Evolutionary conservation across 2,797 vertebrate species (phyloP).

Genomic region (Sebastolobus altivelis): DNA sequence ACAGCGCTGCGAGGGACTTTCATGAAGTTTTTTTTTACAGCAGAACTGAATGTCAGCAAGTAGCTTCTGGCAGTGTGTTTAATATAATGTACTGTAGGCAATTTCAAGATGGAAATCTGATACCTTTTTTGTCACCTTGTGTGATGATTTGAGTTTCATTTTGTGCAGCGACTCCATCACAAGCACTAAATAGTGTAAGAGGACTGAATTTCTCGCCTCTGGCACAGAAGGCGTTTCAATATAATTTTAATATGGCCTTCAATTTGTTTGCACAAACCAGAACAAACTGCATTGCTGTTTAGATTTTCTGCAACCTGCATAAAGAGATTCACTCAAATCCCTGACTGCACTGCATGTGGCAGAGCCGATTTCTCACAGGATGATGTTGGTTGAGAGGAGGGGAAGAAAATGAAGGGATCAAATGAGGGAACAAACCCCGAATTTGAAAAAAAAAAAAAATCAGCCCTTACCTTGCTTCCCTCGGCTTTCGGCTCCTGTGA

Average conservation of each 20-base stretch:
- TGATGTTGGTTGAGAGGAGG: slow-evolving; percentile 76
- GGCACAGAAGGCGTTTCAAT: background rate
- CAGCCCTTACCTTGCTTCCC: slow-evolving; percentile 87
- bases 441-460: slow-evolving; percentile 57
- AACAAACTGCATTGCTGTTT: background rate
- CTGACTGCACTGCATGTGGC: slow-evolving; percentile 67
- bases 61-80: slow-evolving; percentile 31
- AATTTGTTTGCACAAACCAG: slow-evolving; percentile 34
- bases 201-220: slow-evolving; percentile 6
- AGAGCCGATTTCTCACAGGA: slow-evolving; percentile 76
- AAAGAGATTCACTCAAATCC: slow-evolving; percentile 75
- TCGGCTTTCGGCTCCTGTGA: slow-evolving; percentile 88
- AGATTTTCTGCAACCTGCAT: slow-evolving; percentile 24
- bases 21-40: slow-evolving; percentile 60
- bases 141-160: background rate
- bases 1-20: slow-evolving; percentile 60
- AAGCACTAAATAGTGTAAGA: background rate
- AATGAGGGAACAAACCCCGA: slow-evolving; percentile 55
- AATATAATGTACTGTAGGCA: background rate
- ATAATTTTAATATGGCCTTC: slow-evolving; percentile 24
- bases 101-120: slow-evolving; percentile 16
- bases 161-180: slow-evolving; percentile 8
- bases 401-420: slow-evolving; percentile 32
- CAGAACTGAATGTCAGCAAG: slow-evolving; percentile 27
- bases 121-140: background rate